A percentile compares a stretch with the other conserved stretches of the same genome.
Conservation (phyloP, 2,113 vertebrate genomes). For the Chionomys nivalis region DNA sequence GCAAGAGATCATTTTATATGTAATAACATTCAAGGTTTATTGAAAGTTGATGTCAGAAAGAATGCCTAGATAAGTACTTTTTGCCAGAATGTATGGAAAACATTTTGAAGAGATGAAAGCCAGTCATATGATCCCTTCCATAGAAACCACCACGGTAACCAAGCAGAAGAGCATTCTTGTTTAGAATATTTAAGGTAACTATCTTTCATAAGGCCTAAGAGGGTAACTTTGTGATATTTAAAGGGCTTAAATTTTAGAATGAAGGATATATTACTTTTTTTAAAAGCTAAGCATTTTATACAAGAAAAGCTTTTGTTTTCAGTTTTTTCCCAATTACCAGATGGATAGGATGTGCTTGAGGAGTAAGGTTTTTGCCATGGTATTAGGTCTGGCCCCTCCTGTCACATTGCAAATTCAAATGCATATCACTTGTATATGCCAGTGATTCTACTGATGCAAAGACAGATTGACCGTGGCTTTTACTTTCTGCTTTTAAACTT, state of each 20-base stretch:
- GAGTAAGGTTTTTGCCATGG: conserved; percentile 5
- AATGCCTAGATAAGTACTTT: conserved; percentile 41
- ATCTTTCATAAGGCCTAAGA: conserved; percentile 46
- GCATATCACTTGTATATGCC: no score
- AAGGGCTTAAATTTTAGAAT: conserved; percentile 76
- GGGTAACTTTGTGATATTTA: conserved; percentile 71
- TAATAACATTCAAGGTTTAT: conserved; percentile 64
- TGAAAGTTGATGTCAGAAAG: conserved; percentile 58
- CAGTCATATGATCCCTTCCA: conserved; percentile 9
- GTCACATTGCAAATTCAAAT: background rate
- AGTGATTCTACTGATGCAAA: background rate
- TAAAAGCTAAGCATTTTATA: conserved; percentile 73
- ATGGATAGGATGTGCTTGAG: conserved; percentile 12
- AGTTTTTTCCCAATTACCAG: conserved; percentile 42
- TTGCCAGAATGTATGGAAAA: conserved; percentile 47
- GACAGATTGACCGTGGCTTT: background rate
- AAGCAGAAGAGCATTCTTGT: conserved; percentile 37
- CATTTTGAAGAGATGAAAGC: conserved; percentile 49
- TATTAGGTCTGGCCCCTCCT: background rate
- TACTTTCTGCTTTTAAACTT: background rate
- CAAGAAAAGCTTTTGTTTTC: conserved; percentile 65
- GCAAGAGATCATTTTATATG: conserved; percentile 57
- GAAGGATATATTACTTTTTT: conserved; percentile 75
- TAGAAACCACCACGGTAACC: conserved; percentile 46
- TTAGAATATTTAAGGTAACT: conserved; percentile 55